Evolutionary conservation across 2,113 vertebrate genomes (phyloP), one percentile per base, ranked within the genome.

Genomic region (Geococcyx californianus): DNA sequence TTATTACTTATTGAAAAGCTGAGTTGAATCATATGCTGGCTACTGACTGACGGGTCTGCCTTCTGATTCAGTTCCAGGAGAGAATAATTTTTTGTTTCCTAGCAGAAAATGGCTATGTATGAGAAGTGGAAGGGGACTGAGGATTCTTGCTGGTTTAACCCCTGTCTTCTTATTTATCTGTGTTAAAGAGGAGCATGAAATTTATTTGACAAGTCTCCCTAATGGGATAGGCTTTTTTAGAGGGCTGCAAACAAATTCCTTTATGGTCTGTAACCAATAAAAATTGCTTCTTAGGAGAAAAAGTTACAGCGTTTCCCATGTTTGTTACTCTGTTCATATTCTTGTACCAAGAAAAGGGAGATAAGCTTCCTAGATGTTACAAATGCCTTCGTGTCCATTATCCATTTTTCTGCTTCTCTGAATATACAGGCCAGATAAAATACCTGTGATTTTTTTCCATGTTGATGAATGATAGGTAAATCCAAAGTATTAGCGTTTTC

Each of bases 41-140:
- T 97, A 94, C 97, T 56, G 58, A 97, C 94, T 86, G 94, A 95
- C 45, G 90, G 64, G 25, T 97, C 97, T 98, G 97, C 96, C 97
- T 97, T 98, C 95, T 97, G 97, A 97, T 96, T 96, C 96, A 67
- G 80, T 97, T 98, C 97, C 97, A 98, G 94, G 89, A 97, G 90
- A 89, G 93, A 97, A 92, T 92, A 86, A 90, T 94, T 97, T 98
- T 98, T 97, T 97, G 97, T 98, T 98, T 97, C 92, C 95, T 79
- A 97, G 96, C 55, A 93, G 91, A 95, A 94, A 90, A 93, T 95
- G 11, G 38, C 92, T 95, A 95, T 94, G 47, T 95, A 80, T 90
- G 95, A 96, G 94, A 97, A 14, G n/a, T 96, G 96, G 95, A 96
- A 97, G 89, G 92, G 95, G 90, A 76, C 1, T 97, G 82, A 55